Conservation (phyloP, 1,140 invertebrate genomes). For the Tyrophagus putrescentiae region DNA sequence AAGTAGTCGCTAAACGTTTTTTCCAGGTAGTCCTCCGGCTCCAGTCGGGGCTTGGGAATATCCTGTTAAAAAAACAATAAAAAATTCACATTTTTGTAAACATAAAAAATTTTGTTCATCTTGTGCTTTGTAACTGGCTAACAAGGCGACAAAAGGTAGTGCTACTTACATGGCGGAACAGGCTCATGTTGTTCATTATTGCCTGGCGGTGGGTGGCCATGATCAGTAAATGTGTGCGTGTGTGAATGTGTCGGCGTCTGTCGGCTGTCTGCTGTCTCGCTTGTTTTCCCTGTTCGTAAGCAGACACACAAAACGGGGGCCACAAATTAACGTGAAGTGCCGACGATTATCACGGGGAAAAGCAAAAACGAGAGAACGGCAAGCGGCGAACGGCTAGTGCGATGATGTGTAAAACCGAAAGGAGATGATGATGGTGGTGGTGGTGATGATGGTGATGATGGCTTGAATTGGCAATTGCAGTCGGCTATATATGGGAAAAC, state of each 20-base stretch:
- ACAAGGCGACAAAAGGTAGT: neutral
- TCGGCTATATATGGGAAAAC: no score
- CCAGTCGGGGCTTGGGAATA: no score
- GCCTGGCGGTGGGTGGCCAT: no score
- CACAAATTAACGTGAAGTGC: neutral
- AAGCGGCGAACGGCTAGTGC: neutral
- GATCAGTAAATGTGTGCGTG: no score
- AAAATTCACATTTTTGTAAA: neutral
- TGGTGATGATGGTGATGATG: neutral
- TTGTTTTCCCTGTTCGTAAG: neutral
- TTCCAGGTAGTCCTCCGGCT: slow-evolving; percentile 1
- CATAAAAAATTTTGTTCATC: neutral
- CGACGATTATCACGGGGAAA: no score
- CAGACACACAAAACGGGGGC: neutral
- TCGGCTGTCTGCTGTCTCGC: neutral
- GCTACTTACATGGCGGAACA: no score
- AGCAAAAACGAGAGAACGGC: no score
- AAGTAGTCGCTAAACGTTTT: slow-evolving; percentile 31
- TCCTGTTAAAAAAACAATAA: no score
- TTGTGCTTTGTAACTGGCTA: no score
- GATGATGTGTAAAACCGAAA: neutral
- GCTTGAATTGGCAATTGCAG: no score
- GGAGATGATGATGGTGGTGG: neutral
- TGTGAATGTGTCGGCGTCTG: neutral
- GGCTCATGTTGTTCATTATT: no score